Conservation (phyloP, 2,113 vertebrate genomes). For the Ophthalmolycus amberensis region DNA sequence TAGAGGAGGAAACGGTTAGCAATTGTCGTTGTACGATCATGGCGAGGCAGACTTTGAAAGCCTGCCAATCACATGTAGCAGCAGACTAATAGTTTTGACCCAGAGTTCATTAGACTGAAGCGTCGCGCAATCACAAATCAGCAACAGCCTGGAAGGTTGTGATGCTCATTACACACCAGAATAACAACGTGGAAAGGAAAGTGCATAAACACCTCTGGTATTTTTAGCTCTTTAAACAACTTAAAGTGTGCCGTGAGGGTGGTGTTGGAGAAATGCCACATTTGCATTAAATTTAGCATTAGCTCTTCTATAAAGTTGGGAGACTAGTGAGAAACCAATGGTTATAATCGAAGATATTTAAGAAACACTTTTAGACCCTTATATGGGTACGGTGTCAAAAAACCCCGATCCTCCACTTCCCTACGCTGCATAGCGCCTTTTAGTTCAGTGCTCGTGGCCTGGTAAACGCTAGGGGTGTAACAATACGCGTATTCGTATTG, state of each 20-base stretch:
- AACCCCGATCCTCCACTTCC: not conserved
- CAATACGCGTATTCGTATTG: no score
- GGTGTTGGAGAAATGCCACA: not conserved
- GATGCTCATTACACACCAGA: not conserved
- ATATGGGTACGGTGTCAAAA: not conserved
- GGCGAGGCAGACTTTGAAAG: constrained; percentile 13
- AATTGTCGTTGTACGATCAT: constrained; percentile 46
- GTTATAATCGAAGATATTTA: not conserved
- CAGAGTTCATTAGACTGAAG: constrained; percentile 2
- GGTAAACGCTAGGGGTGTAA: no score
- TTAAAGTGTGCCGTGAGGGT: not conserved
- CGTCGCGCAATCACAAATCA: not conserved
- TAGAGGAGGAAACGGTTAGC: constrained; percentile 43
- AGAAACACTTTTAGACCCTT: no score
- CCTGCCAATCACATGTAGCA: constrained; percentile 20
- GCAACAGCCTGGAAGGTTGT: not conserved
- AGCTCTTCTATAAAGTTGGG: not conserved
- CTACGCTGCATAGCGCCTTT: not conserved
- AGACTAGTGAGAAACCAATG: not conserved
- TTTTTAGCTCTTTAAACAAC: not conserved
- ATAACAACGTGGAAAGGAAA: not conserved
- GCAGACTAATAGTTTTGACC: constrained; percentile 19
- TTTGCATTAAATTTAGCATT: not conserved
- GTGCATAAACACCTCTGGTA: not conserved
- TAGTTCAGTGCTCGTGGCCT: not conserved